Evolutionary conservation across 1,140 invertebrate genomes (phyloP).

Genomic region (Campoletis sonorensis): DNA sequence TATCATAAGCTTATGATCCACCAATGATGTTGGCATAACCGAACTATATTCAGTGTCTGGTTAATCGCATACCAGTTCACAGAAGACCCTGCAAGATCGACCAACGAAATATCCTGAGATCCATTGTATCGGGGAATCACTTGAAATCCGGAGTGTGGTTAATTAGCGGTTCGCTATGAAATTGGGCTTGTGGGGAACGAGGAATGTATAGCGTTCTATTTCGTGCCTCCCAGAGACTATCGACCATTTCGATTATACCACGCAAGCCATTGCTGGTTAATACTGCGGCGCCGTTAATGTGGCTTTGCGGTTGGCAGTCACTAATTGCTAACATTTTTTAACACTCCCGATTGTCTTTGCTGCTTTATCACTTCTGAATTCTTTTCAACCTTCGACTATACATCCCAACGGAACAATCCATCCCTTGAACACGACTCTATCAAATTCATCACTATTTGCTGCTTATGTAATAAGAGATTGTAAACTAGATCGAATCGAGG

Average conservation of each 20-base stretch:
- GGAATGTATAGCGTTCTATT: not conserved
- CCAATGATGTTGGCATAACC: not conserved
- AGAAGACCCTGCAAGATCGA: not conserved
- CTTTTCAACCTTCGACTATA: too few relatives aligned
- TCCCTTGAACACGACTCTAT: too few relatives aligned
- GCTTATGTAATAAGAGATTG: not conserved
- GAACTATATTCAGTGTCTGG: not conserved
- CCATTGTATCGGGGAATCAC: constrained; percentile 17
- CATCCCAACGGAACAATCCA: too few relatives aligned
- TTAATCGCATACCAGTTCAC: not conserved
- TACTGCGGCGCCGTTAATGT: not conserved
- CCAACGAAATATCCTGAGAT: constrained; percentile 21
- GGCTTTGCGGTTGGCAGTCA: not conserved
- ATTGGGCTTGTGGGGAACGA: constrained; percentile 7
- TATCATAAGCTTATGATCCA: not conserved
- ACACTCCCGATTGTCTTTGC: too few relatives aligned
- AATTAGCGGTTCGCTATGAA: constrained; percentile 26
- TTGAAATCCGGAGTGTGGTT: not conserved
- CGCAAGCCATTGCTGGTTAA: not conserved
- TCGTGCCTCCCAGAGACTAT: not conserved
- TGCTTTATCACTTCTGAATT: too few relatives aligned
- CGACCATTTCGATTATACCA: not conserved
- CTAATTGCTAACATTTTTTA: not conserved
- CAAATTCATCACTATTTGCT: not conserved
- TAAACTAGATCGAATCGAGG: not conserved